Evolutionary conservation across 2,797 vertebrate species (phyloP).

Genomic region (Lateolabrax maculatus): DNA sequence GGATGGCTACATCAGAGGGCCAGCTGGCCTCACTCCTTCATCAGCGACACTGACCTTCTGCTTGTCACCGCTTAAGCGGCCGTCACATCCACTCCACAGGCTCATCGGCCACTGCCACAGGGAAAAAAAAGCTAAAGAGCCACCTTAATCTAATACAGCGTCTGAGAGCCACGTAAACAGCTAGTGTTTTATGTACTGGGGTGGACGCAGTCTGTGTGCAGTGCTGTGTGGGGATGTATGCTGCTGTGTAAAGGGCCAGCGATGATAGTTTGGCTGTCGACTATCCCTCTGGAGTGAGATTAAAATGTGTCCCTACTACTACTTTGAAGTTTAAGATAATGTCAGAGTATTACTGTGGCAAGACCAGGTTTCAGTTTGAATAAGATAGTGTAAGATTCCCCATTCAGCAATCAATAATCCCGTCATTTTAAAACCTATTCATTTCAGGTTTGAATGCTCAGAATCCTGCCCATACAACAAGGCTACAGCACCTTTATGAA

Average conservation of each 20-base stretch:
- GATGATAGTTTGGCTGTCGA: conserved; percentile 29
- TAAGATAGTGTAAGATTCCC: neutral
- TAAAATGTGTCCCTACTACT: conserved; percentile 7
- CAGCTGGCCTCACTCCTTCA: conserved; percentile 84
- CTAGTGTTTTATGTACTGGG: conserved; percentile 76
- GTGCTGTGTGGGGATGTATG: conserved; percentile 38
- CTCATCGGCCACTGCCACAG: conserved; percentile 83
- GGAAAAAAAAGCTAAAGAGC: conserved; percentile 76
- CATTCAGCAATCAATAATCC: conserved; percentile 2
- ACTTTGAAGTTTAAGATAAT: conserved; percentile 24
- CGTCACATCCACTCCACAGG: conserved; percentile 82
- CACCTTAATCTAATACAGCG: conserved; percentile 81
- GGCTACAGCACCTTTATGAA: conserved; percentile 37
- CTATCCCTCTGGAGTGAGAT: conserved; percentile 16
- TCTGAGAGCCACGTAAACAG: conserved; percentile 76
- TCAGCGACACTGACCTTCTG: conserved; percentile 84
- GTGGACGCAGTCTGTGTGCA: conserved; percentile 37
- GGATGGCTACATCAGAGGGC: conserved; percentile 83
- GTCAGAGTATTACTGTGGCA: conserved; percentile 4
- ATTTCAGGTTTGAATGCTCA: conserved; percentile 1
- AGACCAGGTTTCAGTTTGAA: conserved; percentile 17
- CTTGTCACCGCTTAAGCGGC: conserved; percentile 84
- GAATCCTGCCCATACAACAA: conserved; percentile 16
- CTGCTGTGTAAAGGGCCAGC: conserved; percentile 31
- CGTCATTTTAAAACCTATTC: conserved; percentile 8